Base-by-base conservation (phyloP, 1,140 invertebrate genomes). In the Drosophila ananassae region DNA sequence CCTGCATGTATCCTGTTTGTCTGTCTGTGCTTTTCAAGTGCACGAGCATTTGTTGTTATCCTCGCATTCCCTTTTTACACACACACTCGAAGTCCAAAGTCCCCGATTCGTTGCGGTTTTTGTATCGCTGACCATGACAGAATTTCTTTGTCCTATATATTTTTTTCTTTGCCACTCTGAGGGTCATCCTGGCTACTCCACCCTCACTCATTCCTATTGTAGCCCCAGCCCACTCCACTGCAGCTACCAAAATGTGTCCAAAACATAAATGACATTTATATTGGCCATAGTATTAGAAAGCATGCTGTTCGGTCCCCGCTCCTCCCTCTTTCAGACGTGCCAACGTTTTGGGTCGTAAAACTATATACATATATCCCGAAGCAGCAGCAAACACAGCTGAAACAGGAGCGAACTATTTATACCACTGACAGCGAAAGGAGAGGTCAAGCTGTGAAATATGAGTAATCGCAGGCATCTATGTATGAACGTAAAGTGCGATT, bases 201-300 rank as follows among this genome's bases (percentile, higher is more conserved):
- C 24, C 41, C 17, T 6, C 13, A 8, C 8, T 32, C 3, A n/a
- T 32, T 17, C 17, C 22, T 22, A 12, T 37, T 37, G 34, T 37
- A 37, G 2, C 30, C 30, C 44, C 28, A 24, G 22, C 61, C 41
- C 41, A 12, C 30, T 55, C 53, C 32, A 66, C 54, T 50, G 34
- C 46, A 9, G 54, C 58, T 52, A 57, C 61, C 59, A 64, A 48
- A 74, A 85, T 72, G 69, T 85, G 81, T 80, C 77, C 77, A 62
- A 76, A 74, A 85, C 81, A 87, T 85, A 85, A 85, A 85, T 85
- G 81, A 85, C 81, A 85, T 85, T 85, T 85, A 87, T 85, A 85
- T 85, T 85, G 81, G 81, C 78, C 81, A 81, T 80, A 67, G 82
- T 85, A 81, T 85, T 85, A 77, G 77, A 85, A 68, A 69, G 67